Conservation (phyloP, 1,140 invertebrate species). For the Drosophila kepulauana region DNA sequence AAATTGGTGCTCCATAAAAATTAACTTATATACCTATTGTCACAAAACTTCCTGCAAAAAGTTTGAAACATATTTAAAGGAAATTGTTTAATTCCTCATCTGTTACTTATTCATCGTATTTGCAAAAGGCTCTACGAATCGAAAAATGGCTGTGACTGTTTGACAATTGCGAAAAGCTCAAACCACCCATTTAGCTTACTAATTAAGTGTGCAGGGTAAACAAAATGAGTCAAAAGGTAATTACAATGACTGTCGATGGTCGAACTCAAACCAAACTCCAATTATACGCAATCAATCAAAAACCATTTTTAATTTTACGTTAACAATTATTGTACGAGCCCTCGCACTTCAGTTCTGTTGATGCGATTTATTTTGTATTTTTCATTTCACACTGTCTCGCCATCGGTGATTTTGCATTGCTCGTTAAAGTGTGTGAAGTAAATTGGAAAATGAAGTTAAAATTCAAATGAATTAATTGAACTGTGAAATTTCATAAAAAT, state of each 20-base stretch:
- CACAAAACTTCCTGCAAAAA: no score
- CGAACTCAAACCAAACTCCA: constrained; percentile 66
- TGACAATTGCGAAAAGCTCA: background rate
- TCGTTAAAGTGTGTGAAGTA: constrained; percentile 74
- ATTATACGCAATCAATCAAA: constrained; percentile 80
- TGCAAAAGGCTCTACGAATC: no score
- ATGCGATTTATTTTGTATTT: constrained; percentile 28
- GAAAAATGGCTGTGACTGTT: background rate
- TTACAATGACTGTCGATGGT: constrained; percentile 59
- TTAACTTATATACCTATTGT: no score
- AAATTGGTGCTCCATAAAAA: no score
- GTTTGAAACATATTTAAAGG: no score
- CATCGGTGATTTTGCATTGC: constrained; percentile 42
- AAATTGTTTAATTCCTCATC: no score
- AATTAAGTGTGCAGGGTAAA: constrained; percentile 77
- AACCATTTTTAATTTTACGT: constrained; percentile 79
- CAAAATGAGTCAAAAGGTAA: constrained; percentile 67
- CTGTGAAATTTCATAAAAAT: constrained; percentile 76
- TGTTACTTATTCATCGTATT: no score
- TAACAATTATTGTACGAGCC: constrained; percentile 64
- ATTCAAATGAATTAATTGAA: constrained; percentile 82
- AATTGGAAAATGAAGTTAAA: constrained; percentile 82
- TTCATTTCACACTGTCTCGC: constrained; percentile 24
- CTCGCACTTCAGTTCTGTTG: constrained; percentile 22
- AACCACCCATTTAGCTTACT: constrained; percentile 30